Base-by-base conservation (phyloP, 2,888 invertebrate species). In the Eulithis testata region DNA sequence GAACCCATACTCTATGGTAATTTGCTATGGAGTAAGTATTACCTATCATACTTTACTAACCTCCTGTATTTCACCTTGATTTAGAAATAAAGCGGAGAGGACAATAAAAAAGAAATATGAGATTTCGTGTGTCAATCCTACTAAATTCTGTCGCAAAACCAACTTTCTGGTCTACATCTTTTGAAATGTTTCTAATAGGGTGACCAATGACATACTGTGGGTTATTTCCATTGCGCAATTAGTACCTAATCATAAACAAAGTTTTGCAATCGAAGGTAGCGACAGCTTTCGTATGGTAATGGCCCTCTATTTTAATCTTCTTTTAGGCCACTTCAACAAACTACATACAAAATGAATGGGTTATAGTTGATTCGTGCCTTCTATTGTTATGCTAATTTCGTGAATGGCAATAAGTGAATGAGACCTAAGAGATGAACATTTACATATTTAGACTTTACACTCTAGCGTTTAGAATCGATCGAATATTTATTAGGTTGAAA, bases 111-210 rank as follows among this genome's bases (percentile, higher is more conserved):
- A 60, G 36, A 67, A 40, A 63, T 61, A 71, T 65, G 57, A 59
- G 44, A 44, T 12, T 12, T 37, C 53, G 21, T 66, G 55, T 60
- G 51, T 59, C 47, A 66, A 63, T 52, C 27, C 51, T 54, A 27
- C 31, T 44, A 36, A 54, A 66, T 5, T 31, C 11, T 66, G 54
- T 50, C 52, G 57, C 60, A 68, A 66, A 59, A 52, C 40, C 37
- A 59, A 36, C 12, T 54, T 49, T 55, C 27, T 53, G 49, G n/a
- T 27, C 36, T 40, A 37, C 9, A 54, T 12, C 52, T 68, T 70
- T 56, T 43, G 69, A 65, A 69, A 72, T 31, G 58, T 53, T 67
- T 67, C 66, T 65, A 67, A 63, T 68, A 65, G 40, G 57, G 50
- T 49, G 60, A 56, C 36, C 47, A 53, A 40, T 45, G 50, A 59